Evolutionary conservation across 2,113 vertebrate species (phyloP), one percentile per base, ranked within the genome.

Genomic region (Brachyhypopomus occidentalis): DNA sequence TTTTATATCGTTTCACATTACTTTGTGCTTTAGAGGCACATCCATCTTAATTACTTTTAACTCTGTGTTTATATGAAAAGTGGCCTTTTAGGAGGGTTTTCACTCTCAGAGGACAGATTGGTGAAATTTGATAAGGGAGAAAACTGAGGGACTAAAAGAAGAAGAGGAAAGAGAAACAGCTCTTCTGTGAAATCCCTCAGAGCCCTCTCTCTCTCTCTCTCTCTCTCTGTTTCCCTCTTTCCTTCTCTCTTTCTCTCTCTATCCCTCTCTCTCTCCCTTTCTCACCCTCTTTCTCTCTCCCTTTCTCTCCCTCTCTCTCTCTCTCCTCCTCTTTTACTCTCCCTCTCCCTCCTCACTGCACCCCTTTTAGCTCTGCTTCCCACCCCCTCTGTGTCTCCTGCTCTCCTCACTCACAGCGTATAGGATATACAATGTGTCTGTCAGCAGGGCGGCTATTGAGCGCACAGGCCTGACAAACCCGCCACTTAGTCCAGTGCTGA

Each of bases 351-450:
- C 48, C n/a, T 38, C 5, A 17, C 4, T 27, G 23, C 72, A 73
- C 66, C 83, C 41, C 30, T 14, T 69, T 81, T 41, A 9, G 41
- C 41, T 41, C 5, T 22, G 19, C 63, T 6, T 59, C 62, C 27
- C 9, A 25, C 62, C 41, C 5, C 4, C 16, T n/a, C 81, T 74
- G 9, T 9, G 2, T 41, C 12, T 30, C 30, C 30, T 30, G 2
- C 30, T 52, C 45, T 52, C 45, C 88, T 84, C 86, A 88, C 87
- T 88, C 89, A 92, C 85, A 91, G 93, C 93, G 95, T 94, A 94
- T 95, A 96, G 92, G 93, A 95, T 94, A 95, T 95, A 96, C 93
- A 97, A 94, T 95, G 92, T 96, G 94, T 93, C 94, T 96, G 95
- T 96, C 96, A 97, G 93, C 94, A 92, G 94, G 92, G 95, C 79